Evolutionary conservation across 30 jellyfish, hydroid and myxozoan species (phyloP), one percentile per base, ranked within the genome.

Genomic region (Aurelia coerulea): DNA sequence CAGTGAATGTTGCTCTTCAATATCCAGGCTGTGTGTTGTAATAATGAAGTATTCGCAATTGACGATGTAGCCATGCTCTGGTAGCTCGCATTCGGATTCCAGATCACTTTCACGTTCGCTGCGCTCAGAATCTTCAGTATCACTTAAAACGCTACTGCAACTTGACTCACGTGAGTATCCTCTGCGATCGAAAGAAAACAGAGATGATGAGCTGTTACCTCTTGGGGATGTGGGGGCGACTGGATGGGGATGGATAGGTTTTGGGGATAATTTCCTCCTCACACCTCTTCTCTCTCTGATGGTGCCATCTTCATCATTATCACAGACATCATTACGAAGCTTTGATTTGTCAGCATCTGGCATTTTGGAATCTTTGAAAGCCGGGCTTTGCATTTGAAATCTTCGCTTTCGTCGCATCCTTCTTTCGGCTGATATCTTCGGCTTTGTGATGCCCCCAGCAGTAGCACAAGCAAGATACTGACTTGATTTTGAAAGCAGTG

Each of bases 31-130:
- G 62, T 86, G 97, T 2, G 97, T 69, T 23, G 80, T 83, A 5
- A 90, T 88, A 56, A 95, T 95, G 88, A 90, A 95, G 63, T 85
- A 95, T 54, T 95, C 99, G 42, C 99, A 95, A 72, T 95, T 90
- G 15, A 96, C 83, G 1, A 81, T 84, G 74, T 90, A 95, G 15
- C 99, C 99, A 60, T 64, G 80, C 37, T 95, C 99, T 39, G 80
- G 72, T 11, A 62, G 32, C 49, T 95, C 97, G 62, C 86, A 59
- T 77, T 95, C 99, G 1, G 99, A 95, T 5, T 93, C 98, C 52
- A 72, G 41, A 49, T 95, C 99, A 84, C 97, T 90, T 33, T 93
- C 96, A 7, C 88, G 80, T 56, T 76, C 93, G n/a, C 93, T 85
- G 18, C 92, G 77, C 60, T 81, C 96, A 3, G 96, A 86, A 15